phyloP scores from a whole-genome alignment of 2,888 invertebrate genomes.

The Axea sp. region DNA sequence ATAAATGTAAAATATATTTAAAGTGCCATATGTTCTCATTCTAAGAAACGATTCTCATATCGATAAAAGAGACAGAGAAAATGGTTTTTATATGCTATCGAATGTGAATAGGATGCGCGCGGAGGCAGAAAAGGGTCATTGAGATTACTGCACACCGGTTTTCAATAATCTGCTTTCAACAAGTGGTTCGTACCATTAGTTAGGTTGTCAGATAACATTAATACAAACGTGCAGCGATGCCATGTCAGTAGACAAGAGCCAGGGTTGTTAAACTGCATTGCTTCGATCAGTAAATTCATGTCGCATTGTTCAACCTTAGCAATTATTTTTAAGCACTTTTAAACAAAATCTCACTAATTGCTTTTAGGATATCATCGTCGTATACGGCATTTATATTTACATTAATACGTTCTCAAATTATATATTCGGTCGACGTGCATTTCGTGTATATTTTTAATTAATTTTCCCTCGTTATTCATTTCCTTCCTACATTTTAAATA shows the following conservation, averaged over 20 bases:
- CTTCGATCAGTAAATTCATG: constrained; percentile 7
- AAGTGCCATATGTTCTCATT: background rate
- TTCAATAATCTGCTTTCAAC: constrained; percentile 42
- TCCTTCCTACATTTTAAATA: too few relatives aligned
- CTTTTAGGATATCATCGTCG: constrained; percentile 13
- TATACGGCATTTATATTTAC: constrained; percentile 4
- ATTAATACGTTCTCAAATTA: too few relatives aligned
- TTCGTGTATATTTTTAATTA: constrained; percentile 23
- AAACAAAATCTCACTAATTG: constrained; percentile 40
- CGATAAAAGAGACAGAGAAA: constrained; percentile 1
- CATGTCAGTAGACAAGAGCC: constrained; percentile 8
- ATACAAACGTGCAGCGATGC: constrained; percentile 32
- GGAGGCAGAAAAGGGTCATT: constrained; percentile 16
- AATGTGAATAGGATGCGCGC: constrained; percentile 20
- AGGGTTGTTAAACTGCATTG: constrained; percentile 26
- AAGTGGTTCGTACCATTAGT: constrained; percentile 50
- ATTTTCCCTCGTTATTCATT: too few relatives aligned
- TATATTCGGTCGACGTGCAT: constrained; percentile 13
- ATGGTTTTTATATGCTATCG: constrained; percentile 11
- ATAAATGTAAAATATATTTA: background rate
- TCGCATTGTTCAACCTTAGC: constrained; percentile 24
- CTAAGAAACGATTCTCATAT: background rate
- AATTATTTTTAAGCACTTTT: constrained; percentile 46
- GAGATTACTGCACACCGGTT: constrained; percentile 27
- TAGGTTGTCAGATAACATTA: constrained; percentile 35